Evolutionary conservation across 2,113 vertebrate species (phyloP).

Genomic region (Rhipidura dahli): DNA sequence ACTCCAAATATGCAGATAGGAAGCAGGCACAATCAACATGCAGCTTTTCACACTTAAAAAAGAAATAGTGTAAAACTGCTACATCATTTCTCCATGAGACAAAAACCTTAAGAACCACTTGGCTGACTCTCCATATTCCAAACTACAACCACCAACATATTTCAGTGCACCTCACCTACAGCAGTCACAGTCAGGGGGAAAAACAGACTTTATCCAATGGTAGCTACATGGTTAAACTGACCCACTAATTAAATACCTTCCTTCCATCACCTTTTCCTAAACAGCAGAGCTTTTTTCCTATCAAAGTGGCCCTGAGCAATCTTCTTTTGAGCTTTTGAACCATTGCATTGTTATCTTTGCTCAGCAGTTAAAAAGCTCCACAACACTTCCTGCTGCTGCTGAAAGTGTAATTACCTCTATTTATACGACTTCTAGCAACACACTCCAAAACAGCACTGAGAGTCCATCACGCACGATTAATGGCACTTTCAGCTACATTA

Average conservation of each 20-base stretch:
- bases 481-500: slow-evolving; percentile 6
- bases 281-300: neutral
- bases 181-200: neutral
- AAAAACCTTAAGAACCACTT: neutral
- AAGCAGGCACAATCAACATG: neutral
- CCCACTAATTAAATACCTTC: neutral
- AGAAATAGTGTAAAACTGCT: neutral
- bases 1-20: neutral
- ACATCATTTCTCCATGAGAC: neutral
- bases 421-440: slow-evolving; percentile 30
- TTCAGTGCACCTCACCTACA: neutral
- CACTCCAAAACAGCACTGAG: neutral
- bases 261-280: neutral
- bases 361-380: neutral
- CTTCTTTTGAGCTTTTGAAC: neutral
- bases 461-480: neutral
- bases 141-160: neutral
- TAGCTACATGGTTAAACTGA: neutral
- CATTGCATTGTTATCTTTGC: neutral
- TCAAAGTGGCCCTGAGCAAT: neutral
- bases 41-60: neutral
- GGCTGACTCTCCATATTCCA: neutral
- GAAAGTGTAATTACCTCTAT: slow-evolving; percentile 40
- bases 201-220: neutral
- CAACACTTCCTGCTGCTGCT: neutral